Conservation (phyloP, 2,113 vertebrate genomes). For the Isichthys henryi region DNA sequence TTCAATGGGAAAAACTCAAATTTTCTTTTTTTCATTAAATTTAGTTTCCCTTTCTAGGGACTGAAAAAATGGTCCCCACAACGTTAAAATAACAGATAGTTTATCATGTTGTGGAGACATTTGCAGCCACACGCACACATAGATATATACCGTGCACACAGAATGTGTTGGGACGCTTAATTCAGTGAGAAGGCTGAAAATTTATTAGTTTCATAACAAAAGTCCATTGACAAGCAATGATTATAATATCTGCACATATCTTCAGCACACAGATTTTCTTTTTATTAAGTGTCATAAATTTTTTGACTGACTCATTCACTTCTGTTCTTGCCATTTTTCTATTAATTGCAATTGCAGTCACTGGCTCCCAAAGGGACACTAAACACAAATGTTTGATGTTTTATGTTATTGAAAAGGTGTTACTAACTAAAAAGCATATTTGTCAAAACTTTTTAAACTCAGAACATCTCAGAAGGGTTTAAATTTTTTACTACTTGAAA, state of each 20-base stretch:
- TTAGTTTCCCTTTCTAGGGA: too few species aligned
- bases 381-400: too few species aligned
- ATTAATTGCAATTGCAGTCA: not conserved
- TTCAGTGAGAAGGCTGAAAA: not conserved
- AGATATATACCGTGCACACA: not conserved
- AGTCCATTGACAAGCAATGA: not conserved
- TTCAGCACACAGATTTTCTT: not conserved
- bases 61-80: too few species aligned
- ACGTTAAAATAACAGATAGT: too few species aligned
- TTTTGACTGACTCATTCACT: not conserved
- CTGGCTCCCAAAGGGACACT: too few species aligned
- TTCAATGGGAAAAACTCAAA: not conserved
- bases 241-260: not conserved
- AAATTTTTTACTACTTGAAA: not conserved
- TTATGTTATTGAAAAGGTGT: too few species aligned
- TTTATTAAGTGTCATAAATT: not conserved
- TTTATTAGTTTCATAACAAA: not conserved
- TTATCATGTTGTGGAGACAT: too few species aligned
- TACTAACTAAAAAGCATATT: not conserved
- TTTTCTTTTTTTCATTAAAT: too few species aligned
- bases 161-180: not conserved
- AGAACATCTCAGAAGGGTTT: not conserved
- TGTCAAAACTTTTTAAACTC: not conserved
- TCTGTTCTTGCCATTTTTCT: not conserved
- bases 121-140: not conserved